Base-by-base conservation (phyloP, 1,140 invertebrate species). In the Drosophila ananassae region DNA sequence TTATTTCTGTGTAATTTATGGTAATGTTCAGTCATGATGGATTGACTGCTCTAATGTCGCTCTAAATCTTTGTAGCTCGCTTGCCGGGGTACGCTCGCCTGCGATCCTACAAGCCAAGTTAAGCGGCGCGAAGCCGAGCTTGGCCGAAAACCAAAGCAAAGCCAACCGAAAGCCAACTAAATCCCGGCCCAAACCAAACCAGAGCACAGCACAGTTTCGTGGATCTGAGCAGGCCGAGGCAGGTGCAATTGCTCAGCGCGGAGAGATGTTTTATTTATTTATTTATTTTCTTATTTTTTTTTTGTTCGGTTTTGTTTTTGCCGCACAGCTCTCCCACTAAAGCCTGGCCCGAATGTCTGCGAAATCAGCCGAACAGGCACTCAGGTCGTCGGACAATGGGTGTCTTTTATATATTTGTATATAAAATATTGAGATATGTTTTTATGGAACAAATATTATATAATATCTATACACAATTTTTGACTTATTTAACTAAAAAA, bases 1-100 rank as follows among this genome's bases (percentile, higher is more conserved):
- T 91, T 91, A 91, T 91, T 91, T 91, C 90, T 91, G 89, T 91
- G 90, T 91, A 91, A 91, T 91, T 91, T 91, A 91, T 91, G 90
- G 90, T 91, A 91, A 91, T 91, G 90, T 91, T 91, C 89, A 85
- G 84, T 82, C 90, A 91, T 91, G 90, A 91, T 91, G 90, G 90
- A 91, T 91, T 91, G 90, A 91, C 90, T 91, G 90, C 90, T 91
- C 90, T 91, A 91, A 91, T 91, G 90, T 91, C 90, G 90, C 89
- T 91, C 90, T 91, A 91, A 91, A 91, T 91, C 90, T 91, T 90
- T 89, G 74, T 78, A 66, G 59, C 62, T 73, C 68, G 83, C 83
- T 89, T 68, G 64, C 64, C 63, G 73, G 60, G 24, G 60, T 81
- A 69, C 64, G 63, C 54, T 76, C 46, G 46, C 60, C 60, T 57